Evolutionary conservation across 2,797 vertebrate genomes (phyloP).

Genomic region (Hirundo rustica): DNA sequence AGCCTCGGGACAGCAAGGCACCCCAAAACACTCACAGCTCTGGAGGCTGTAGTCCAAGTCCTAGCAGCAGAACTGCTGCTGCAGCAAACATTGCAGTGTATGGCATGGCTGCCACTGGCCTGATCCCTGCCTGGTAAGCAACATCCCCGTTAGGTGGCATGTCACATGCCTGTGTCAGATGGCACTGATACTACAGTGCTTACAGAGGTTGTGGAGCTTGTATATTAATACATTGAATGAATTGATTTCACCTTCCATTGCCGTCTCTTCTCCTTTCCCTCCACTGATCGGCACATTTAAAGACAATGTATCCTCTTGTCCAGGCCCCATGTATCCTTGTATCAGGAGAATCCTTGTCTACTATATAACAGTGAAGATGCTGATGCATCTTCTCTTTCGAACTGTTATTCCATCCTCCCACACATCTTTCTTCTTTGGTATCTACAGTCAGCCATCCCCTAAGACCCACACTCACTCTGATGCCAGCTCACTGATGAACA

Average conservation of each 20-base stretch:
- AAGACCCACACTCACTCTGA: not conserved
- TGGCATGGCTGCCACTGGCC: not conserved
- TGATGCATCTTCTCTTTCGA: not conserved
- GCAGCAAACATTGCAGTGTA: not conserved
- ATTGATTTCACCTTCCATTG: not conserved
- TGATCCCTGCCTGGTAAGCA: accelerated
- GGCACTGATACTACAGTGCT: not conserved
- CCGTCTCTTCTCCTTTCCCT: not conserved
- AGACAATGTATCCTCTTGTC: not conserved
- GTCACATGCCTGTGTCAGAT: not conserved
- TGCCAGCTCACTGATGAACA: not conserved
- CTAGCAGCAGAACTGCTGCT: not conserved
- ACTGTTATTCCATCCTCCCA: not conserved
- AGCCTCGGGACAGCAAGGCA: not conserved
- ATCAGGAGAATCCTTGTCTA: not conserved
- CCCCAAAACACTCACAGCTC: not conserved
- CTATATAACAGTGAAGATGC: not conserved
- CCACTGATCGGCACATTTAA: not conserved
- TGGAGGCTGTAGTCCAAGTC: not conserved
- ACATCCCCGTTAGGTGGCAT: not conserved
- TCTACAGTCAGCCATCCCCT: not conserved
- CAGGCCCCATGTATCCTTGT: not conserved
- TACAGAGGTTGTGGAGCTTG: not conserved
- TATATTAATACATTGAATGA: not conserved
- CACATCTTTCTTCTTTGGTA: not conserved